Conservation (phyloP, 23 tunicate species). For the Ascidia mentula region DNA sequence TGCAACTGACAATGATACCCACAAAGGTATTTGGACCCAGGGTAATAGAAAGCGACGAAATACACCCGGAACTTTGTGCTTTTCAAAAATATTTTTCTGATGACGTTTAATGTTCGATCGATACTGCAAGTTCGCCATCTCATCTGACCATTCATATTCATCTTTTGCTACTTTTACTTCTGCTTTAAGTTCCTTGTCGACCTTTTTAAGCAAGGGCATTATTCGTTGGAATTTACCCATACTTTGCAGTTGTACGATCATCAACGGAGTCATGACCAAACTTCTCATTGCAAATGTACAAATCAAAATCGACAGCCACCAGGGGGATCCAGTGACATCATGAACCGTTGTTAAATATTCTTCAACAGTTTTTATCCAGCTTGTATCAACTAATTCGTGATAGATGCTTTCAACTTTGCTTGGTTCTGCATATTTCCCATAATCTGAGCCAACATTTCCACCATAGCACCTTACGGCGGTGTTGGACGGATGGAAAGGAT, state of each 20-base stretch:
- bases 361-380: conserved; percentile 52
- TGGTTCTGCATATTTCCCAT: conserved; percentile 69
- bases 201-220: conserved; percentile 30
- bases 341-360: conserved; percentile 42
- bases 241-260: conserved; percentile 49
- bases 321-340: conserved; percentile 65
- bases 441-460: conserved; percentile 28
- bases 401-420: conserved; percentile 31
- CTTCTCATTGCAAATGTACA: conserved; percentile 52
- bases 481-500: too few relatives aligned
- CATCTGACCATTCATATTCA: conserved; percentile 51
- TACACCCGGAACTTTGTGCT: conserved; percentile 63
- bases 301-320: conserved; percentile 70
- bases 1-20: conserved; percentile 72
- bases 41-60: conserved; percentile 52
- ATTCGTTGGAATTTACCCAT: conserved; percentile 32
- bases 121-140: conserved; percentile 24
- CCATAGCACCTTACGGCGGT: too few relatives aligned
- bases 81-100: conserved; percentile 36
- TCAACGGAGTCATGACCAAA: conserved; percentile 54
- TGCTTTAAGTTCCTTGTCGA: conserved; percentile 19
- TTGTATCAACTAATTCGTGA: conserved; percentile 36
- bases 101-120: conserved; percentile 19
- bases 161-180: conserved; percentile 51
- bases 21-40: conserved; percentile 78